A percentile compares a stretch with the other conserved stretches of the same genome.
Evolutionary conservation across 2,888 invertebrate species (phyloP).

Genomic region (Prosopocoilus inquinatus): DNA sequence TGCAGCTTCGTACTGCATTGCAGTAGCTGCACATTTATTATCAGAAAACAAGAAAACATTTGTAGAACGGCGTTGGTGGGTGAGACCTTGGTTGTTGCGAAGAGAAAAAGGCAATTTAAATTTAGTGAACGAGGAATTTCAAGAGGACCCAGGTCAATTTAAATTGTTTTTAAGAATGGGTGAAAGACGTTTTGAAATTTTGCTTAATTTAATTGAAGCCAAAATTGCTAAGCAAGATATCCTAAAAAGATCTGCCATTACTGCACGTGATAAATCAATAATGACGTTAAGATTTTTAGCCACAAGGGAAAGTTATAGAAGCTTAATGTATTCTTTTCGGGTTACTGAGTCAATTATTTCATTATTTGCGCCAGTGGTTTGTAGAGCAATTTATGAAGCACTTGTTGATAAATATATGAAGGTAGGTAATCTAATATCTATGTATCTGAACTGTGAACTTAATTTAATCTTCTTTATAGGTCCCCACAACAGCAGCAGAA

Average conservation of each 20-base stretch:
- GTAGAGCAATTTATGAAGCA: conserved; percentile 2
- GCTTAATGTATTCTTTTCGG: conserved; percentile 3
- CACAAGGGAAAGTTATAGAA: not conserved
- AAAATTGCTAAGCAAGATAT: not conserved
- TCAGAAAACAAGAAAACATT: too few relatives aligned
- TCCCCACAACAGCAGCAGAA: conserved; percentile 8
- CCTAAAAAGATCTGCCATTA: not conserved
- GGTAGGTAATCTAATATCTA: not conserved
- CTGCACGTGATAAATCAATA: conserved; percentile 1
- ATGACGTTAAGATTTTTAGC: conserved; percentile 5
- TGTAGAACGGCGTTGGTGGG: conserved; percentile 1
- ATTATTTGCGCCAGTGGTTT: not conserved
- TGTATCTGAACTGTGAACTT: not conserved
- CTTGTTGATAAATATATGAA: conserved; percentile 2
- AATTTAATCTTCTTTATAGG: not conserved
- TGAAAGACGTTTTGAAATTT: too few relatives aligned
- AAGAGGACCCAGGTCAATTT: conserved; percentile 1
- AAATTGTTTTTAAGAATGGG: not conserved
- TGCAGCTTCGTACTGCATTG: too few relatives aligned
- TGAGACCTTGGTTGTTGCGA: conserved; percentile 2
- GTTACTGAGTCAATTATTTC: not conserved
- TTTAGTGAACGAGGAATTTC: conserved; percentile 1
- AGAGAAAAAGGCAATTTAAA: conserved; percentile 2
- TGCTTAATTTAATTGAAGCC: too few relatives aligned
- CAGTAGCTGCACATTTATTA: too few relatives aligned